A percentile compares a stretch with the other conserved stretches of the same genome.
These are phyloP conservation scores for Karalla daura DNA, from an alignment of 2,797 vertebrate genomes.

Conservation along the genomic window DNA sequence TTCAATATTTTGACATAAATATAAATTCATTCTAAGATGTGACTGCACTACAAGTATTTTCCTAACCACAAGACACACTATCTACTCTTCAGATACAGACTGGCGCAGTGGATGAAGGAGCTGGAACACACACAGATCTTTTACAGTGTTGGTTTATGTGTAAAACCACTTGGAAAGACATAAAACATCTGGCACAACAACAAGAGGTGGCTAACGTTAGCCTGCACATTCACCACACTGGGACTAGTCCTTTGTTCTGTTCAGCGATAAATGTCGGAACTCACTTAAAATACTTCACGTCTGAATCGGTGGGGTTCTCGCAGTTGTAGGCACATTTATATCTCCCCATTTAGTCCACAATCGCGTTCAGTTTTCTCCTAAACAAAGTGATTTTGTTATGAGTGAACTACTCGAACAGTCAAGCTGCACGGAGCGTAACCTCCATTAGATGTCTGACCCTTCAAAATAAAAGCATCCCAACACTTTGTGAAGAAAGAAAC, in stretches of 20 bases:
- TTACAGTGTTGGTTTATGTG: no score
- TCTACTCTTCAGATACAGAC: no score
- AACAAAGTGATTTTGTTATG: not conserved
- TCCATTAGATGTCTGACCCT: constrained; percentile 1
- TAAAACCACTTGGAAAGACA: no score
- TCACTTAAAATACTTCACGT: constrained; percentile 79
- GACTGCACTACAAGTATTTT: no score
- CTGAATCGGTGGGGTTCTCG: constrained; percentile 52
- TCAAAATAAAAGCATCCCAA: constrained; percentile 41
- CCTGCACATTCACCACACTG: not conserved
- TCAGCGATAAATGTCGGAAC: constrained; percentile 4
- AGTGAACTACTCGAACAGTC: not conserved
- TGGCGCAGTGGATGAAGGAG: no score
- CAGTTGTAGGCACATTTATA: constrained; percentile 76
- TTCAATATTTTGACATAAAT: no score
- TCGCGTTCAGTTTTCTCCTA: fast-evolving
- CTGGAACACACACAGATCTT: no score
- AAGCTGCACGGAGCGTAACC: fast-evolving
- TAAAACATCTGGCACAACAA: no score
- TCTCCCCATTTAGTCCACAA: constrained; percentile 64
- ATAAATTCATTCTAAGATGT: no score
- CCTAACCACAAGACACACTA: no score
- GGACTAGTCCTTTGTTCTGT: not conserved
- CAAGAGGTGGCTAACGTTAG: not conserved
- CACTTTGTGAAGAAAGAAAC: fast-evolving